A percentile compares a stretch with the other conserved stretches of the same genome.
phyloP scores from a whole-genome alignment of 2,888 invertebrate genomes.

The Pteria penguin region DNA sequence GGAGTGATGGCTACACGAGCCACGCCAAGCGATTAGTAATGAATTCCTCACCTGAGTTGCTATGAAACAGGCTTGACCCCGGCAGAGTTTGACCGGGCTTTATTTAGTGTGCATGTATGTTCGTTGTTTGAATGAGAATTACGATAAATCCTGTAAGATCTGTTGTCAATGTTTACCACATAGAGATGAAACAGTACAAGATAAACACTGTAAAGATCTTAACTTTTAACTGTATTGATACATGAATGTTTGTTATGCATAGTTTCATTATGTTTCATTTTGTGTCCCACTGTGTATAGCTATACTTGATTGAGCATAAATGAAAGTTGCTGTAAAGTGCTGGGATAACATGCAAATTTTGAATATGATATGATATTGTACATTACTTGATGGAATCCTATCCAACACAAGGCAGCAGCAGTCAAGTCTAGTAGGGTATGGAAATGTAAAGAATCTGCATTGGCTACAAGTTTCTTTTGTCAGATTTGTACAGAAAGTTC shows the following conservation, averaged over 20 bases:
- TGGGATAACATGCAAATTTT: not conserved
- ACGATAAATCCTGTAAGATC: constrained; percentile 7
- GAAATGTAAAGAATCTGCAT: too few relatives aligned
- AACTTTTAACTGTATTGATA: not conserved
- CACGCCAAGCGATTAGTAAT: constrained; percentile 62
- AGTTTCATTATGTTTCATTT: not conserved
- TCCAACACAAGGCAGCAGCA: not conserved
- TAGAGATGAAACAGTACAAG: not conserved
- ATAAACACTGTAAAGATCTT: too few relatives aligned
- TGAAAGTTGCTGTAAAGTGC: not conserved
- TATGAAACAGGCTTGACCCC: constrained; percentile 51
- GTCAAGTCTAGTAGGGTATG: not conserved
- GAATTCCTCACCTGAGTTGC: constrained; percentile 61
- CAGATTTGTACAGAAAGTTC: too few relatives aligned
- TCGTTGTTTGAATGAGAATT: not conserved
- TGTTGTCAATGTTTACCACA: constrained; percentile 20
- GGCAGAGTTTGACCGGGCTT: not conserved
- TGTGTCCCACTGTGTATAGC: not conserved
- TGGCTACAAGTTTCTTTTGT: too few relatives aligned
- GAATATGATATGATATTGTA: not conserved
- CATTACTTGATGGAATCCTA: not conserved
- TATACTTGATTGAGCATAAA: not conserved
- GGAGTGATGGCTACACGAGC: constrained; percentile 86
- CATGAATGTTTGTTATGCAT: not conserved
- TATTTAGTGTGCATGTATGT: not conserved